phyloP scores from a whole-genome alignment of 1,140 invertebrate genomes.

The Zaprionus taronus region DNA sequence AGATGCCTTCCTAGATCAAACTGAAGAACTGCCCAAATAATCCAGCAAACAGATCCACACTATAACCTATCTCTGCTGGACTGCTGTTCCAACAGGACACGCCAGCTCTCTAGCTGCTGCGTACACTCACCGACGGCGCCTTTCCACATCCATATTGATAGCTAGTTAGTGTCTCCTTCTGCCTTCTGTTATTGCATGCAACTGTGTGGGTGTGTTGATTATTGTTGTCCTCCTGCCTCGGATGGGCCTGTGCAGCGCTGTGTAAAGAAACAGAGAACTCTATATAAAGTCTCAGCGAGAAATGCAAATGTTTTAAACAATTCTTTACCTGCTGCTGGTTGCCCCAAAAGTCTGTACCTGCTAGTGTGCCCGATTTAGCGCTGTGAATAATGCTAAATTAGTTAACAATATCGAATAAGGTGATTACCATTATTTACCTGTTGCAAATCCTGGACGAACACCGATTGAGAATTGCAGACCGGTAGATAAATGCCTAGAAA shows the following conservation, averaged over 20 bases:
- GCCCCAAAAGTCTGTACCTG: not conserved
- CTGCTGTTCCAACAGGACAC: not conserved
- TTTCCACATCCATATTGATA: conserved; percentile 69
- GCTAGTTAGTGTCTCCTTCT: not conserved
- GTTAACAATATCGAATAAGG: not conserved
- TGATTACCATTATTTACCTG: conserved; percentile 1
- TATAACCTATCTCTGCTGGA: too few species aligned
- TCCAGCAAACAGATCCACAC: too few species aligned
- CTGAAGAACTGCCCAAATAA: too few species aligned
- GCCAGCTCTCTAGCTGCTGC: conserved; percentile 5
- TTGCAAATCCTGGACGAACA: not conserved
- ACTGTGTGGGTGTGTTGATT: conserved; percentile 6
- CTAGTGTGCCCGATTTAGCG: not conserved
- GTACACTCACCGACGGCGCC: conserved; percentile 71
- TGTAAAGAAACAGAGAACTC: not conserved
- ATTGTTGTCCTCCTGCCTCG: not conserved
- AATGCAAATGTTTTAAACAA: not conserved
- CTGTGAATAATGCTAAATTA: not conserved
- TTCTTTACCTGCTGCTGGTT: conserved; percentile 29
- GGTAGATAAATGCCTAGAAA: not conserved
- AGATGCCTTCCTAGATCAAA: too few species aligned
- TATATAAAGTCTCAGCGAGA: not conserved
- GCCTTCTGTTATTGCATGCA: conserved; percentile 34
- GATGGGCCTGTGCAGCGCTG: conserved; percentile 6
- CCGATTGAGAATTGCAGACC: not conserved